These are phyloP conservation scores for Aplidium turbinatum DNA, from an alignment of 23 tunicate genomes.

Conservation along the genomic window DNA sequence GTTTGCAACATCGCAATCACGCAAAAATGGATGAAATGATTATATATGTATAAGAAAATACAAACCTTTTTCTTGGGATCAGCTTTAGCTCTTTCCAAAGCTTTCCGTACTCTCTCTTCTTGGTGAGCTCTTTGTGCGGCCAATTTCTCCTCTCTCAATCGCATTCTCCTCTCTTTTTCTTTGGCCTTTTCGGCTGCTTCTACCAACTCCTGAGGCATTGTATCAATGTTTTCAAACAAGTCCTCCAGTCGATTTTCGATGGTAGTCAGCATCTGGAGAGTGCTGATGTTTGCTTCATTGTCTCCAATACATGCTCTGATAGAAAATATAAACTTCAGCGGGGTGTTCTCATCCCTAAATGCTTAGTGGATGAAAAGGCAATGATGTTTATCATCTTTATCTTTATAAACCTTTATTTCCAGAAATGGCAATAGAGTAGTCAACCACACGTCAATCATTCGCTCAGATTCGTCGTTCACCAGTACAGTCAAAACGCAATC, in stretches of 20 bases:
- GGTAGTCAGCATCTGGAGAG: constrained; percentile 90
- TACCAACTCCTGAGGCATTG: constrained; percentile 90
- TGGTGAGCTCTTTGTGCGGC: constrained; percentile 86
- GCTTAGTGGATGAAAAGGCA: too few relatives aligned
- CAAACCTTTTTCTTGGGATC: constrained; percentile 95
- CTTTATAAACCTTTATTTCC: too few relatives aligned
- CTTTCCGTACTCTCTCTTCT: constrained; percentile 93
- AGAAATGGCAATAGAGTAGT: too few relatives aligned
- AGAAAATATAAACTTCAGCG: too few relatives aligned
- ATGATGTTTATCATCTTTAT: too few relatives aligned
- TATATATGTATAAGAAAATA: too few relatives aligned
- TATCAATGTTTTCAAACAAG: constrained; percentile 78
- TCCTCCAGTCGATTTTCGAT: constrained; percentile 94
- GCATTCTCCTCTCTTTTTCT: constrained; percentile 88
- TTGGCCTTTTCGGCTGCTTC: constrained; percentile 90
- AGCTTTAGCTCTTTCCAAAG: constrained; percentile 93
- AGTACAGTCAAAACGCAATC: too few relatives aligned
- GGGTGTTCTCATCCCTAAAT: too few relatives aligned
- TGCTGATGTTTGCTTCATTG: constrained; percentile 91
- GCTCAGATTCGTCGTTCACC: too few relatives aligned
- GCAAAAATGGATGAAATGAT: too few relatives aligned
- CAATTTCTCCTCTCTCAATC: constrained; percentile 92
- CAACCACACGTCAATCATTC: too few relatives aligned
- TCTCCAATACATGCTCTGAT: constrained; percentile 90
- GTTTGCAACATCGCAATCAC: too few relatives aligned